Evolutionary conservation across 2,888 invertebrate genomes (phyloP), one percentile per base, ranked within the genome.

Genomic region (Lepidocyrtoides sp.): DNA sequence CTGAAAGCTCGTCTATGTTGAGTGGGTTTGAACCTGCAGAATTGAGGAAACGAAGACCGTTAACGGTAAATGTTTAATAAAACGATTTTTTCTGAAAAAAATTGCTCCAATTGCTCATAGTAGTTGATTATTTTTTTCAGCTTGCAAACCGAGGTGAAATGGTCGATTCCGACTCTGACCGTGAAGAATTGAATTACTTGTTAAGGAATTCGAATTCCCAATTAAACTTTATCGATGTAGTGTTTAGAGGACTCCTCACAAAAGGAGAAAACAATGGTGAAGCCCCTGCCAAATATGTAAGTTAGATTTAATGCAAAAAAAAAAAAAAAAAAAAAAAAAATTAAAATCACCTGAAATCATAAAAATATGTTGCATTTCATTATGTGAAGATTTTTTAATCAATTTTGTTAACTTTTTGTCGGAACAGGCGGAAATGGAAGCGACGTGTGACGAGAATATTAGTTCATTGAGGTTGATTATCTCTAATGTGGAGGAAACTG

Each of bases 151-250:
- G 94, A 36, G 84, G 88, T 54, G 94, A 94, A 82, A 93, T 93
- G 93, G 91, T 92, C 23, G 94, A 94, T 86, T 93, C 93, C n/a
- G 94, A 94, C 90, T 94, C 94, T 72, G 94, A 94, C 77, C 91
- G 93, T 57, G 94, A 94, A 60, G 94, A 94, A 89, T 87, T 94
- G 41, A 93, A 94, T 83, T 92, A 94, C 84, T 91, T 93, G 54
- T 84, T 94, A 63, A 87, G 90, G 44, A 93, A 94, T 69, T 94
- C 94, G n/a, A 81, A 91, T 20, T 91, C 93, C 57, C 94, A 94
- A 66, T 89, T 93, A 26, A 91, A 92, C 14, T 93, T 92, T 81
- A 91, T 93, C 48, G 92, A 93, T 83, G 85, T 66, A 20, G 90
- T 93, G 32, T 93, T 94, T 82, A 91, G 93, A 88, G 93, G 92